Conservation (phyloP, 2,888 invertebrate genomes). For the Lordiphosa fenestrarum region DNA sequence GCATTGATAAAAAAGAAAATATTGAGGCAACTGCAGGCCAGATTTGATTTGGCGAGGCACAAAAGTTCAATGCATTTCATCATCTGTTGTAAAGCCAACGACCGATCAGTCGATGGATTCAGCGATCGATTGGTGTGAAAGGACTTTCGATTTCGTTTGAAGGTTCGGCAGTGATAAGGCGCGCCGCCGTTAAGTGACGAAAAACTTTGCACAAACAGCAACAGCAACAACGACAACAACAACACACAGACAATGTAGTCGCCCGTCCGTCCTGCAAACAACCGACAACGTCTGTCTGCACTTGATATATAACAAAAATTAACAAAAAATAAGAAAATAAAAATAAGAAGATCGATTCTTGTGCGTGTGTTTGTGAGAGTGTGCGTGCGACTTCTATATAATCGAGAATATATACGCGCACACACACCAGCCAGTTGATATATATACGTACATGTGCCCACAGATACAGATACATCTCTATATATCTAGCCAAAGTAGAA, state of each 20-base stretch:
- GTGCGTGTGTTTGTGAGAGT: constrained; percentile 27
- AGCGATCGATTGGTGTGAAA: constrained; percentile 32
- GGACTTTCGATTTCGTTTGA: constrained; percentile 53
- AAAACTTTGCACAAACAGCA: constrained; percentile 37
- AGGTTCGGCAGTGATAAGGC: constrained; percentile 14
- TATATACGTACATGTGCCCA: constrained; percentile 8
- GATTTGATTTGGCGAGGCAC: constrained; percentile 4
- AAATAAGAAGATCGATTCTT: constrained; percentile 16
- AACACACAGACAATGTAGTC: constrained; percentile 20
- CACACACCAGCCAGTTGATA: constrained; percentile 9
- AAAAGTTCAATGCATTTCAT: constrained; percentile 15
- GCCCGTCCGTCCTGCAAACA: constrained; percentile 48
- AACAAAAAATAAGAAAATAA: constrained; percentile 1
- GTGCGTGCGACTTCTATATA: constrained; percentile 46
- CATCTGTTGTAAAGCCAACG: constrained; percentile 21
- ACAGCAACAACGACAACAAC: constrained; percentile 26
- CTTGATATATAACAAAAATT: constrained; percentile 35
- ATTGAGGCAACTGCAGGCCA: constrained; percentile 32
- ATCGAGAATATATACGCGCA: constrained; percentile 17
- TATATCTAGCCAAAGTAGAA: constrained; percentile 71
- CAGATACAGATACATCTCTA: constrained; percentile 24
- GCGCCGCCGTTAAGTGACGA: constrained; percentile 13
- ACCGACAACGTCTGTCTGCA: constrained; percentile 66
- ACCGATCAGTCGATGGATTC: constrained; percentile 7
- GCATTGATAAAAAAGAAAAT: constrained; percentile 33